Evolutionary conservation across 2,113 vertebrate genomes (phyloP).

Genomic region (Neoarius graeffei): DNA sequence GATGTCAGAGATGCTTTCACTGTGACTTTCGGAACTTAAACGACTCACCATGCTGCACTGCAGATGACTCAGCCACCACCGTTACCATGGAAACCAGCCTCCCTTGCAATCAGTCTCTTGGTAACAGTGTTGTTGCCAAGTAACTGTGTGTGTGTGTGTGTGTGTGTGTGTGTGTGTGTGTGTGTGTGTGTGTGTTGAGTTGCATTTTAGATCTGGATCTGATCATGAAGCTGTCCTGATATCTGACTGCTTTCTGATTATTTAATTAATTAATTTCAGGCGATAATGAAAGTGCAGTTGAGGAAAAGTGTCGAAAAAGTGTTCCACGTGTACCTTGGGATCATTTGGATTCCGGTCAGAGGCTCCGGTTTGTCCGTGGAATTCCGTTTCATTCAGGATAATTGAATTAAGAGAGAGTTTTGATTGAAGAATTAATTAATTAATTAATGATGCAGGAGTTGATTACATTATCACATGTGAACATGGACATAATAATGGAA

Average conservation of each 20-base stretch:
- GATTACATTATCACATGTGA: background rate
- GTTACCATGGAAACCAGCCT: conserved; percentile 61
- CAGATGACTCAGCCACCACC: conserved; percentile 62
- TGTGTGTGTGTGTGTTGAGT: conserved; percentile 46
- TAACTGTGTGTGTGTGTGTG: conserved; percentile 50
- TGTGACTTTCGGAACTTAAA: conserved; percentile 47
- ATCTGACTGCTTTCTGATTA: conserved; percentile 11
- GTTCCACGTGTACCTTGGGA: background rate
- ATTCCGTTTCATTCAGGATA: background rate
- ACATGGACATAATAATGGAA: background rate
- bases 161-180: conserved; percentile 35
- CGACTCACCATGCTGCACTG: conserved; percentile 58
- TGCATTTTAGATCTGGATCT: conserved; percentile 44
- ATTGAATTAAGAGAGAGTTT: background rate
- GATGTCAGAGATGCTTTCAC: conserved; percentile 43
- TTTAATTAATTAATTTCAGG: background rate
- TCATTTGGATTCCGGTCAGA: background rate
- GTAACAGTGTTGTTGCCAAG: conserved; percentile 64
- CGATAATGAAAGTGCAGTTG: background rate
- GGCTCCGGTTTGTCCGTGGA: background rate
- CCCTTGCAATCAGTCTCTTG: conserved; percentile 61
- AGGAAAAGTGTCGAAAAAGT: background rate
- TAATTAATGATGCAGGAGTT: background rate
- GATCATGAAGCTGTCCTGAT: conserved; percentile 22
- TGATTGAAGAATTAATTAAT: background rate